Evolutionary conservation across 2,888 invertebrate genomes (phyloP), one percentile per base, ranked within the genome.

Genomic region (Villa cingulata): DNA sequence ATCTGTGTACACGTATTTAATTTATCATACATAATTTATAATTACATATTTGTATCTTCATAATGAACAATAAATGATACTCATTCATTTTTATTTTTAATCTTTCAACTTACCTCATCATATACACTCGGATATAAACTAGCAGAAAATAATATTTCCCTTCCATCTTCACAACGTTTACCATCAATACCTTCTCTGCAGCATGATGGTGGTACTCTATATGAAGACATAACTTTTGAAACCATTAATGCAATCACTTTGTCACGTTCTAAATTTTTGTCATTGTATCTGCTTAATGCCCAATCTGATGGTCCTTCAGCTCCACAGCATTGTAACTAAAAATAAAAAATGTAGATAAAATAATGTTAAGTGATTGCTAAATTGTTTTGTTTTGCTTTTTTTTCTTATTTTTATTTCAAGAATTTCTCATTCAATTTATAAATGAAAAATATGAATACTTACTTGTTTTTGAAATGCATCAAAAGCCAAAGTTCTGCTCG

Each of bases 281-380:
- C 70, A 49, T 74, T 74, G 57, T 74, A 80, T 55, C 71, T 72
- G 53, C 78, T 79, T 16, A 75, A 73, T 46, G 76, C 73, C 86
- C 86, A 87, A 64, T 86, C 86, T 1, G 68, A 66, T 3, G 84
- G 81, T 40, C 76, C 76, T 55, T 76, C 76, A 3, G 82, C 82
- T 19, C 88, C 89, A 62, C 89, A 89, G 61, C 88, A 89, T 56
- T 80, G 68, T 51, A 88, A 71, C 81, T 83, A 59, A 46, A 67
- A 41, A 38, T 20, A 18, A 7, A 19, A 27, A 39, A 40, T n/a
- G n/a, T n/a, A n/a, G n/a, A n/a, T n/a, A n/a, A n/a, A n/a, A n/a
- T n/a, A n/a, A n/a, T n/a, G n/a, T n/a, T n/a, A n/a, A n/a, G n/a
- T n/a, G n/a, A n/a, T n/a, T n/a, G n/a, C n/a, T n/a, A n/a, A n/a